Conservation (phyloP, 37 sponge, comb jelly and placozoan species). For the Aphrocallistes beatrix region DNA sequence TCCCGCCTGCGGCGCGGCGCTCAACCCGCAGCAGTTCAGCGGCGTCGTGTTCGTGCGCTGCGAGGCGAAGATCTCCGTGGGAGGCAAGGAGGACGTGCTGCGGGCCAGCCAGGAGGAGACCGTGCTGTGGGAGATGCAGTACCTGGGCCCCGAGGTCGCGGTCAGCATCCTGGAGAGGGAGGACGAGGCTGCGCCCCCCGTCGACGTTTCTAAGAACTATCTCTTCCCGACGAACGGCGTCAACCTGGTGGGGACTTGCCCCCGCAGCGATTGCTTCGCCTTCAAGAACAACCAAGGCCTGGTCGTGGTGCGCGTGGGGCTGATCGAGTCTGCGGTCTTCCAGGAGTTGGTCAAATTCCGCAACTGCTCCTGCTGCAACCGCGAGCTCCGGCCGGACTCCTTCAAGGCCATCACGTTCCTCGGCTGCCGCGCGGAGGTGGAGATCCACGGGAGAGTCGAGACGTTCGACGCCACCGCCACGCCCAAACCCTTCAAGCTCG, state of each 20-base stretch:
- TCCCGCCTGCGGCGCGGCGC: background rate
- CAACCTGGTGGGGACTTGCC: background rate
- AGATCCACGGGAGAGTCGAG: background rate
- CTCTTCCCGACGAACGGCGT: background rate
- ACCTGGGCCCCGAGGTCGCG: background rate
- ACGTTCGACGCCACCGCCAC: background rate
- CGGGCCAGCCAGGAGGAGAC: background rate
- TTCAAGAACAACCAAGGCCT: background rate
- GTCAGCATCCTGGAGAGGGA: background rate
- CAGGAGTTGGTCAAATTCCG: background rate
- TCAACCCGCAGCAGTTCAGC: background rate
- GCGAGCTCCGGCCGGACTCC: background rate
- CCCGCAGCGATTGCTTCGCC: background rate
- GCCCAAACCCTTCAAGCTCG: background rate
- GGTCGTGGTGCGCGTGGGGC: background rate
- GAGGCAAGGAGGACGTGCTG: background rate
- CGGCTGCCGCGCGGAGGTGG: background rate
- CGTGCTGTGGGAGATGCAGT: background rate
- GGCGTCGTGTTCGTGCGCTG: background rate
- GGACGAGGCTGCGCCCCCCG: background rate
- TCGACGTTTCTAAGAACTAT: background rate
- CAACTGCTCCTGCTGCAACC: background rate
- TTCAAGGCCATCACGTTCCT: background rate
- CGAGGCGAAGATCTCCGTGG: background rate
- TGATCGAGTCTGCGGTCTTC: background rate